These are phyloP conservation scores for Amiota communis DNA, from an alignment of 2,888 invertebrate species.

Conservation along the genomic window DNA sequence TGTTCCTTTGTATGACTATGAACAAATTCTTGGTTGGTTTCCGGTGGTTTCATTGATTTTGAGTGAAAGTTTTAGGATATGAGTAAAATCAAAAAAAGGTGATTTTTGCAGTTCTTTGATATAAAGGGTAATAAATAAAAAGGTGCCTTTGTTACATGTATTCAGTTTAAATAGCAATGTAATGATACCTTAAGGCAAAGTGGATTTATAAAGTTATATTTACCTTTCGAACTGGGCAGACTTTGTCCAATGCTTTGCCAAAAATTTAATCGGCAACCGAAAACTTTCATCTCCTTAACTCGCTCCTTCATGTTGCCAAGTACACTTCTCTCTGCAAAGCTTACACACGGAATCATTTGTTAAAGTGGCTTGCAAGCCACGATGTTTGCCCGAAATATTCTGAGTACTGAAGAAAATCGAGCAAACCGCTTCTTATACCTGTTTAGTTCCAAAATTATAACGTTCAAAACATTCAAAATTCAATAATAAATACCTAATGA, in stretches of 20 bases:
- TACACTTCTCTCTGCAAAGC: slow-evolving; percentile 74
- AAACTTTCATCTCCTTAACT: slow-evolving; percentile 75
- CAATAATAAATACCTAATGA: no score
- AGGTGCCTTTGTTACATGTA: not conserved
- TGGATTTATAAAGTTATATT: slow-evolving; percentile 20
- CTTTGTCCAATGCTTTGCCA: slow-evolving; percentile 74
- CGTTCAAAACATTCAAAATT: no score
- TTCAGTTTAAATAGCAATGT: not conserved
- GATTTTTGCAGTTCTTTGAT: no score
- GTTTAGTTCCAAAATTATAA: no score
- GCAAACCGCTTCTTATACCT: slow-evolving; percentile 3
- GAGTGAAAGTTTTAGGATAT: no score
- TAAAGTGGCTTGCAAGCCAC: not conserved
- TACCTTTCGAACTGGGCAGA: slow-evolving; percentile 72
- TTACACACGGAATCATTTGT: slow-evolving; percentile 74
- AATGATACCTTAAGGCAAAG: slow-evolving; percentile 19
- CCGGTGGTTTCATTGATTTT: no score
- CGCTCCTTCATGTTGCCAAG: slow-evolving; percentile 75
- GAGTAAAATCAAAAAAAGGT: no score
- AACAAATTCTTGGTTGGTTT: no score
- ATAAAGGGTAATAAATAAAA: no score
- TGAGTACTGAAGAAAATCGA: slow-evolving; percentile 25
- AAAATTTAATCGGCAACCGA: slow-evolving; percentile 75
- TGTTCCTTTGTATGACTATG: no score
- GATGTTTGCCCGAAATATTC: not conserved